Evolutionary conservation across 2,113 vertebrate species (phyloP).

Genomic region (Chaenogobius annularis): DNA sequence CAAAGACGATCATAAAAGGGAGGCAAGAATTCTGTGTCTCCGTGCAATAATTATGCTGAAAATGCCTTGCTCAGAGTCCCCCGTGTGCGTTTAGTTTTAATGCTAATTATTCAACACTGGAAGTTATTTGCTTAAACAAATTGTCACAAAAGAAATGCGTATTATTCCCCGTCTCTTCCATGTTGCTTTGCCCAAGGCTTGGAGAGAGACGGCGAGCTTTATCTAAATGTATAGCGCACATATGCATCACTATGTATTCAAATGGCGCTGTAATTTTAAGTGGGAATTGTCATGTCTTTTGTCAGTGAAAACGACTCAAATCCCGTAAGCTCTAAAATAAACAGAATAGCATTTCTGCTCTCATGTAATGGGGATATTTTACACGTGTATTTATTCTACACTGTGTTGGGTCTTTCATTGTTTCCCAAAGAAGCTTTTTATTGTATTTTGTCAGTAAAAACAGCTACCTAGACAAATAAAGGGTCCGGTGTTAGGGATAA

Average conservation of each 20-base stretch:
- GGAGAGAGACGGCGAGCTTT: conserved; percentile 13
- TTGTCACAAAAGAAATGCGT: conserved; percentile 28
- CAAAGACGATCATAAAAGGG: background rate
- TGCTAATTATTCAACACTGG: conserved; percentile 58
- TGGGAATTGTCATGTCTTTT: background rate
- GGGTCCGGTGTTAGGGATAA: no score
- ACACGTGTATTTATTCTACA: background rate
- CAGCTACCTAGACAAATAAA: background rate
- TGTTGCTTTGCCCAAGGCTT: conserved; percentile 30
- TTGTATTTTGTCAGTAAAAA: background rate
- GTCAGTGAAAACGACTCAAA: no score
- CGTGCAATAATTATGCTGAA: background rate
- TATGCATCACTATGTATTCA: background rate
- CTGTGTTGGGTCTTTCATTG: background rate
- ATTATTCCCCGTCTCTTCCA: conserved; percentile 6
- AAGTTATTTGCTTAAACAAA: conserved; percentile 62
- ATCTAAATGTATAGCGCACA: background rate
- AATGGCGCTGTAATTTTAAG: background rate
- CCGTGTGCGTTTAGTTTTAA: conserved; percentile 45
- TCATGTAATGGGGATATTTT: background rate
- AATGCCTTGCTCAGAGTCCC: conserved; percentile 19
- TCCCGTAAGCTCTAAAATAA: background rate
- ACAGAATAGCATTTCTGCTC: no score
- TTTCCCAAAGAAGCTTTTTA: conserved; percentile 1
- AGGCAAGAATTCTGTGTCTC: background rate